Evolutionary conservation across 2,113 vertebrate species (phyloP).

Genomic region (Entelurus aequoreus): DNA sequence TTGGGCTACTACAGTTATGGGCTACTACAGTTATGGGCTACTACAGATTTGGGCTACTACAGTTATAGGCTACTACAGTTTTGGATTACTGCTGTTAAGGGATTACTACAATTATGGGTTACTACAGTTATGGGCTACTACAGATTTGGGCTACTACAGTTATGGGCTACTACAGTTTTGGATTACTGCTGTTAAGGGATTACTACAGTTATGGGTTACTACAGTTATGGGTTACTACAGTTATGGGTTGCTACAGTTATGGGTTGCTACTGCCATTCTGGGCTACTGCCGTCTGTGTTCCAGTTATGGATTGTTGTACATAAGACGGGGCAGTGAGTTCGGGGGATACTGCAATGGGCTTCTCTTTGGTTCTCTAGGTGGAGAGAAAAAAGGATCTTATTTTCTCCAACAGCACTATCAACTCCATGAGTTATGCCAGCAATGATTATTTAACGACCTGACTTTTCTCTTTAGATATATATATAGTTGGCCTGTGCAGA

Average conservation of each 20-base stretch:
- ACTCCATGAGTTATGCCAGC: conserved; percentile 22
- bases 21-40: no score
- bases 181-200: no score
- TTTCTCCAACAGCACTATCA: conserved; percentile 20
- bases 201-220: background rate
- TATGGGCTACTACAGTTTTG: conserved; percentile 1
- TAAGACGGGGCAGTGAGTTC: background rate
- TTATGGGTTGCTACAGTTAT: no score
- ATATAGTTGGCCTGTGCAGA: conserved; percentile 55
- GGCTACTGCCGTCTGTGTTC: conserved; percentile 3
- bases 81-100: background rate
- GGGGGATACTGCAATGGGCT: conserved; percentile 15
- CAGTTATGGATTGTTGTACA: conserved; percentile 5
- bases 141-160: background rate
- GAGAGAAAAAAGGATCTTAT: conserved; percentile 10
- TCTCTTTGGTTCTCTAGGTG: conserved; percentile 59
- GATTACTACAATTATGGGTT: no score
- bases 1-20: no score
- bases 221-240: no score
- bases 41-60: no score
- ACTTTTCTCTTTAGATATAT: background rate
- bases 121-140: no score
- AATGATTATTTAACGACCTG: conserved; percentile 38
- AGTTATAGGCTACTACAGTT: background rate
- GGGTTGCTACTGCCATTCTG: no score